Percentiles rank a stretch among this genome's conserved stretches.
phyloP scores from a whole-genome alignment of 2,113 vertebrate species.

The Corydoras maculifer region DNA sequence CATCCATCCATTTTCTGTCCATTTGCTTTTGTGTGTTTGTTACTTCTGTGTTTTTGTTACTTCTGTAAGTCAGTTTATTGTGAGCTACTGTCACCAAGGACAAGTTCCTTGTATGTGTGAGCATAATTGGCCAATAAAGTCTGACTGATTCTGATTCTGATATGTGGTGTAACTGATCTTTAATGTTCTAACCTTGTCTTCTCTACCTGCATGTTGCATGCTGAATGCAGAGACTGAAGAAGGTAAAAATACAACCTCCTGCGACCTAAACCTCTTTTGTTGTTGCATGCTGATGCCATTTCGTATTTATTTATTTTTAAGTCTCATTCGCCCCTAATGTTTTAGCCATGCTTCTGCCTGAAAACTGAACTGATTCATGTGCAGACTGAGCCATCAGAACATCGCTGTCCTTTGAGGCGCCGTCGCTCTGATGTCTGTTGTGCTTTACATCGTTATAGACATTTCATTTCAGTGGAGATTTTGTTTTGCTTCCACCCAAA shows the following conservation, averaged over 20 bases:
- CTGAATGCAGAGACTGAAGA: slow-evolving; percentile 85
- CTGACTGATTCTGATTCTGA: background rate
- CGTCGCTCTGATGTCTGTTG: slow-evolving; percentile 25
- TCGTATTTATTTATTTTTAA: slow-evolving; percentile 64
- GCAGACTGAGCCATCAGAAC: slow-evolving; percentile 26
- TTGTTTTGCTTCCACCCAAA: slow-evolving; percentile 21
- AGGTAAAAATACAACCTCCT: slow-evolving; percentile 73
- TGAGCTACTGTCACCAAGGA: too few relatives aligned
- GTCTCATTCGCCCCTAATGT: slow-evolving; percentile 20
- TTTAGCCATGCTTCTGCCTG: slow-evolving; percentile 24
- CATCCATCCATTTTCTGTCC: too few relatives aligned
- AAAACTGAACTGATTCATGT: slow-evolving; percentile 34
- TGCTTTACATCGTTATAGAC: slow-evolving; percentile 10
- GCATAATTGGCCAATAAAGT: background rate
- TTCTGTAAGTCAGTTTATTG: too few relatives aligned
- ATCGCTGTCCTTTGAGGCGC: slow-evolving; percentile 37
- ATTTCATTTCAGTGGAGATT: slow-evolving; percentile 33
- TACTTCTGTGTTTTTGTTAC: too few relatives aligned
- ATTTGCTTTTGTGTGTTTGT: too few relatives aligned
- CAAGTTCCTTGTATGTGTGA: too few relatives aligned
- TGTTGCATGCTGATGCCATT: slow-evolving; percentile 41
- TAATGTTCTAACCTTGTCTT: slow-evolving; percentile 39
- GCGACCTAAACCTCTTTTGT: slow-evolving; percentile 22
- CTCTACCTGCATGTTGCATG: slow-evolving; percentile 97
- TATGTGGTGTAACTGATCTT: background rate